These are phyloP conservation scores for Orthonyx spaldingii DNA, from an alignment of 2,113 vertebrate species.

Conservation along the genomic window DNA sequence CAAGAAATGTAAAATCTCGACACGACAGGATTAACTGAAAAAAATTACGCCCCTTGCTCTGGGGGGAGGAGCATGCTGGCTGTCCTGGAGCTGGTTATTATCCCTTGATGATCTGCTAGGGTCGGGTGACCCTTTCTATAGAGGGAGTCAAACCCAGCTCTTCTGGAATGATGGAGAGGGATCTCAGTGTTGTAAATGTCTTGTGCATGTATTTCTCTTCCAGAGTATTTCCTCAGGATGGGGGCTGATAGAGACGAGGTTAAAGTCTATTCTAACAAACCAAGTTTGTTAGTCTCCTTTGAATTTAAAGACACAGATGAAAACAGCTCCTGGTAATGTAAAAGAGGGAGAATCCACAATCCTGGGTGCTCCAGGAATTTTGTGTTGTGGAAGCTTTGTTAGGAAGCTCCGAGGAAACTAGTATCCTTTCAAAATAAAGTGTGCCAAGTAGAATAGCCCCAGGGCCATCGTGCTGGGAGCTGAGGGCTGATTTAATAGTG, in stretches of 20 bases:
- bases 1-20: neutral
- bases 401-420: neutral
- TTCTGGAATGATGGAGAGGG: neutral
- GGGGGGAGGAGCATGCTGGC: neutral
- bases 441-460: neutral
- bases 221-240: neutral
- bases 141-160: neutral
- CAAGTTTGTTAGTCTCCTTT: neutral
- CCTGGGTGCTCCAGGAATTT: neutral
- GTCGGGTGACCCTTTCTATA: neutral
- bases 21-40: neutral
- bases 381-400: neutral
- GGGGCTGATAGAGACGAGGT: neutral
- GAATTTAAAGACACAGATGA: neutral
- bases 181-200: neutral
- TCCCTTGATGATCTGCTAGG: neutral
- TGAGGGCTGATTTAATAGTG: neutral
- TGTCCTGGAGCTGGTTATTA: neutral
- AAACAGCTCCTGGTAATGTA: neutral
- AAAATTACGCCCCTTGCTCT: neutral
- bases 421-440: neutral
- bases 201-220: neutral
- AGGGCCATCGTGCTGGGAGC: rapidly evolving
- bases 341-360: too few species aligned
- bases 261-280: neutral